Conservation (phyloP, 2,797 vertebrate genomes). For the Glyptemys insculpta region DNA sequence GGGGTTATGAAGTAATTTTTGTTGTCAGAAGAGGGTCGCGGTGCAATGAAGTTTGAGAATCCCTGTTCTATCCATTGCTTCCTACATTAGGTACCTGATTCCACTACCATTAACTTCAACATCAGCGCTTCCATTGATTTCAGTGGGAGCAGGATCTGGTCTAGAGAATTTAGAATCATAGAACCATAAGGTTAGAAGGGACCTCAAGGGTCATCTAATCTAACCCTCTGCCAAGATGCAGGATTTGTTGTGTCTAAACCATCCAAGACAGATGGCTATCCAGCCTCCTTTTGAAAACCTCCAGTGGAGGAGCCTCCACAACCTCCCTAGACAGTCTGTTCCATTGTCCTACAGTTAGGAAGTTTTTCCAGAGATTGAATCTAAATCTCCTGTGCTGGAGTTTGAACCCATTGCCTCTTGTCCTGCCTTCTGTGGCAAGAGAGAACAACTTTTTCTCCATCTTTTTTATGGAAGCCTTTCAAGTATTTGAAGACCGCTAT, state of each 20-base stretch:
- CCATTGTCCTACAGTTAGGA: not conserved
- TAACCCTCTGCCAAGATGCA: not conserved
- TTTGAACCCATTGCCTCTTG: not conserved
- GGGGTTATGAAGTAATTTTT: too few relatives aligned
- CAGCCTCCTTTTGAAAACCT: not conserved
- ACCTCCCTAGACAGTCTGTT: not conserved
- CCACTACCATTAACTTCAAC: fast-evolving
- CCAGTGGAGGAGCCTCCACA: not conserved
- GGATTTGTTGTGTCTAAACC: not conserved
- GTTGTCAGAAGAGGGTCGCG: too few relatives aligned
- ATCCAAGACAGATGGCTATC: not conserved
- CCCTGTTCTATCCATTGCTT: not conserved
- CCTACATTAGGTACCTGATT: not conserved
- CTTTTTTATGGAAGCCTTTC: not conserved
- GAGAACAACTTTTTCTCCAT: not conserved
- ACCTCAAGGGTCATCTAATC: not conserved
- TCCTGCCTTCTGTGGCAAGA: not conserved
- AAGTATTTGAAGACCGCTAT: not conserved
- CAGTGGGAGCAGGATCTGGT: not conserved
- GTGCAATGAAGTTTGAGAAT: too few relatives aligned
- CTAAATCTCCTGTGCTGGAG: not conserved
- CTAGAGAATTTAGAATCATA: not conserved
- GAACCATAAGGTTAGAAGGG: not conserved
- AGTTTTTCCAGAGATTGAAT: not conserved
- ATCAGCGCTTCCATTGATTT: not conserved